Evolutionary conservation across 1,140 invertebrate genomes (phyloP), one percentile per base, ranked within the genome.

Genomic region (Eupeodes corollae): DNA sequence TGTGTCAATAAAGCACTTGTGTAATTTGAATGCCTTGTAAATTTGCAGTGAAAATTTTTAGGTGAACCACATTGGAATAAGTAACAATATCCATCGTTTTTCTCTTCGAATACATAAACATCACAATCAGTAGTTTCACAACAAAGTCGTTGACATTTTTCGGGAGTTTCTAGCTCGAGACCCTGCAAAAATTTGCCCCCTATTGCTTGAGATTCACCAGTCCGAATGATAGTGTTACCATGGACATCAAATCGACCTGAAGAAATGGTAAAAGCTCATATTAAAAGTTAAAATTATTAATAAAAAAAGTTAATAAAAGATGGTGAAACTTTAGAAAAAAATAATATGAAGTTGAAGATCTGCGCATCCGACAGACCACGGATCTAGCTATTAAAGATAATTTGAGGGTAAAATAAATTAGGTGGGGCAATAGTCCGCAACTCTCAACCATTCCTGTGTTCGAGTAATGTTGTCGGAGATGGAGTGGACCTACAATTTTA

Each of bases 21-120:
- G 67, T 92, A 95, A 68, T 88, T 88, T 10, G 77, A 77, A 67
- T 95, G 90, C 35, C 78, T 75, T 2, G 88, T 91, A 59, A 95
- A 95, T 73, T 91, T 90, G 72, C 91, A 95, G 57, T 87, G 86
- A 68, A 92, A 92, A 63, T 91, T 84, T 59, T 88, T 83, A 0
- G 84, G 79, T 16, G 84, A 78, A 1, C 90, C 90, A 68, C 91
- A 95, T 67, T 91, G 82, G 68, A 95, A 95, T 21, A 94, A 71
- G 62, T 93, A 95, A 68, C 91, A 95, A 58, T 86, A 89, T 47
- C 87, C 86, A 5, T 82, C 79, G 54, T 78, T 88, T 79, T 91
- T 92, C 63, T 92, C 84, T 67, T 95, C 89, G 59, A 85, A 94
- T 52, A 94, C 83, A 63, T 91, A 91, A 10, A 93, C 88, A 69